phyloP scores from a whole-genome alignment of 2,113 vertebrate species.

The Azemiops feae region DNA sequence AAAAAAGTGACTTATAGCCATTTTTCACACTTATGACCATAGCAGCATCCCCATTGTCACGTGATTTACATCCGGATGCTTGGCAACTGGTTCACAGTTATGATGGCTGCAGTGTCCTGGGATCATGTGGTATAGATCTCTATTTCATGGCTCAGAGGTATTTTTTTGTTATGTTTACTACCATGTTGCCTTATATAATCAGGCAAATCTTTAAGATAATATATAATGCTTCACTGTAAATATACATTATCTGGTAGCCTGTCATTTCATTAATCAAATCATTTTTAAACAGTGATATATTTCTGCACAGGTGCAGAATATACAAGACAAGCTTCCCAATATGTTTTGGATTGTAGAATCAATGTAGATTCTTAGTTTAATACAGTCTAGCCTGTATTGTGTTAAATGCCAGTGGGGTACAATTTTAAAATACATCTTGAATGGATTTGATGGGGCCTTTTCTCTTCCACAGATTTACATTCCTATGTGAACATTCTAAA shows the following conservation, averaged over 20 bases:
- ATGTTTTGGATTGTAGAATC: not conserved
- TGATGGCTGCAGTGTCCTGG: not conserved
- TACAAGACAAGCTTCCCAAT: not conserved
- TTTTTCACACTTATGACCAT: not conserved
- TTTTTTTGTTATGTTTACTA: not conserved
- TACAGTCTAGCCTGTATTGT: not conserved
- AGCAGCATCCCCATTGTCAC: not conserved
- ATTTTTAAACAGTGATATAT: not conserved
- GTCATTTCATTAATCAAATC: not conserved
- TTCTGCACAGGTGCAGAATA: not conserved
- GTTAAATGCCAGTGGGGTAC: not conserved
- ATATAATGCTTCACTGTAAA: not conserved
- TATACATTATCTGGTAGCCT: not conserved
- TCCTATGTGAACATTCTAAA: conserved; percentile 32
- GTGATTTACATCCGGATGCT: not conserved
- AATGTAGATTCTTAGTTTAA: not conserved
- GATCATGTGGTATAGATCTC: not conserved
- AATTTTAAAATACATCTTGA: not conserved
- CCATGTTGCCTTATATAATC: not conserved
- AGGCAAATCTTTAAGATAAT: not conserved
- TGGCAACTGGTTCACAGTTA: not conserved
- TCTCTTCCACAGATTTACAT: not conserved
- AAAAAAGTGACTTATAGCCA: not conserved
- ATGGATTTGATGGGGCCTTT: not conserved
- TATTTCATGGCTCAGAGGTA: not conserved